Evolutionary conservation across 2,113 vertebrate species (phyloP).

Genomic region (Oreocharis arfaki): DNA sequence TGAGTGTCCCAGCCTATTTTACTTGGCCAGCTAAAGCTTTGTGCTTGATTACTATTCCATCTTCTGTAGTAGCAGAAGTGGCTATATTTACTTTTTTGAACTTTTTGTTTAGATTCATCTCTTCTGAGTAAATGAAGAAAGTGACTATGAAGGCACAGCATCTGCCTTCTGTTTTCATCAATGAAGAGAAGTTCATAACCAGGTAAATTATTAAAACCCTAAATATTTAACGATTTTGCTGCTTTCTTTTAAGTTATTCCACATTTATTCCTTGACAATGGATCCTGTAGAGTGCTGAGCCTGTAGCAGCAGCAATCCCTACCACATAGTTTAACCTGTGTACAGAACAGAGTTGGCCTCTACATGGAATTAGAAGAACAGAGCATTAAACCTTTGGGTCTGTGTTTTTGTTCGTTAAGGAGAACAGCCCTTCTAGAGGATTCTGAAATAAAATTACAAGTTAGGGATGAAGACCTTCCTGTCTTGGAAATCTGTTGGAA

Average conservation of each 20-base stretch:
- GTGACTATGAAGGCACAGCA: slow-evolving; percentile 43
- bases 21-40: not conserved
- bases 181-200: slow-evolving; percentile 63
- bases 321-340: not conserved
- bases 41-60: not conserved
- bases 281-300: not conserved
- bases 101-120: slow-evolving; percentile 9
- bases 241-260: not conserved
- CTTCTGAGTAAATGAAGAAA: slow-evolving; percentile 23
- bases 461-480: not conserved
- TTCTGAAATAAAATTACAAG: not conserved
- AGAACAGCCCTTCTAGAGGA: not conserved
- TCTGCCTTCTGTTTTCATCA: slow-evolving; percentile 49
- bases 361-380: not conserved
- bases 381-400: not conserved
- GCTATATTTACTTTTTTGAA: not conserved
- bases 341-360: not conserved
- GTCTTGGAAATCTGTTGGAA: not conserved
- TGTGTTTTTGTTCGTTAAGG: not conserved
- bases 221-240: not conserved
- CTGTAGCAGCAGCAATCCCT: not conserved
- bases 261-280: not conserved
- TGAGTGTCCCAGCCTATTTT: not conserved
- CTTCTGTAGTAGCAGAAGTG: not conserved
- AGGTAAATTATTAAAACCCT: slow-evolving; percentile 26